These are phyloP conservation scores for Cavia porcellus DNA, from an alignment of 2,113 vertebrate genomes.

Conservation along the genomic window DNA sequence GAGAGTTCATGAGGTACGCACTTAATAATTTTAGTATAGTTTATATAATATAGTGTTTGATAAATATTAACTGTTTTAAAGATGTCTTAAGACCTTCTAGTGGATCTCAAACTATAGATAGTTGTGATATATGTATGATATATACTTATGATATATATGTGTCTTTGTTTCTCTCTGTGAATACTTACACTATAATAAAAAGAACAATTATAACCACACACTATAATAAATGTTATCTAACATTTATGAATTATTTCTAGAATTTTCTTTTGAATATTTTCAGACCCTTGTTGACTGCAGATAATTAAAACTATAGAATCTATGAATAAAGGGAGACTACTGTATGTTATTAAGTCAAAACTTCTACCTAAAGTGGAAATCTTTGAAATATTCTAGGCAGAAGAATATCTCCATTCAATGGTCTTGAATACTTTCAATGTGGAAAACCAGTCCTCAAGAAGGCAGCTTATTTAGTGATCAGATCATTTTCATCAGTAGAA, in stretches of 20 bases:
- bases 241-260: background rate
- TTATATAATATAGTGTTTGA: background rate
- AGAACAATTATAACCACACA: background rate
- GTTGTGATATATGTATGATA: background rate
- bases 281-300: background rate
- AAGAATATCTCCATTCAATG: background rate
- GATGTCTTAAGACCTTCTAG: background rate
- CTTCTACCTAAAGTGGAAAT: background rate
- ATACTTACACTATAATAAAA: background rate
- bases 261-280: background rate
- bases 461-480: background rate
- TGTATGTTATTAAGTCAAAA: background rate
- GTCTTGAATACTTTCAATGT: background rate
- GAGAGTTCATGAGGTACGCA: background rate
- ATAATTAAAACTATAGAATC: background rate
- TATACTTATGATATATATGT: background rate
- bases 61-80: constrained; percentile 12
- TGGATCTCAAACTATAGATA: background rate
- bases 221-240: background rate
- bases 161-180: background rate
- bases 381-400: background rate
- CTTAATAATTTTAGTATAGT: background rate
- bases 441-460: background rate
- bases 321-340: background rate
- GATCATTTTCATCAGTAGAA: background rate